A percentile compares a stretch with the other conserved stretches of the same genome.
Evolutionary conservation across 2,797 vertebrate genomes (phyloP).

Genomic region (Telmatherina bonti): DNA sequence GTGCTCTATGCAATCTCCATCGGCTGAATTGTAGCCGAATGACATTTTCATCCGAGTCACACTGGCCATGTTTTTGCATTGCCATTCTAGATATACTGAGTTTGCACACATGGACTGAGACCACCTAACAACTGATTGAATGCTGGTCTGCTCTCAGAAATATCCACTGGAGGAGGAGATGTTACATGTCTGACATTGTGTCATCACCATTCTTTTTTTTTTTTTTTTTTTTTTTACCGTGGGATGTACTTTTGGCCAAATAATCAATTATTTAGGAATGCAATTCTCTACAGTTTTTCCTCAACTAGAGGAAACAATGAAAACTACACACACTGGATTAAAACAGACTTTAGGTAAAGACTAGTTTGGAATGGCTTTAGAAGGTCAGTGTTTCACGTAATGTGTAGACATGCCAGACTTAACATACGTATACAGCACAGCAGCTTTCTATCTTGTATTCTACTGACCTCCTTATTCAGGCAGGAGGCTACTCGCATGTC

Average conservation of each 20-base stretch:
- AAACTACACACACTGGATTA: not conserved
- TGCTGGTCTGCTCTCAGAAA: constrained; percentile 10
- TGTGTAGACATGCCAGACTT: constrained; percentile 13
- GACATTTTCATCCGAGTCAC: constrained; percentile 76
- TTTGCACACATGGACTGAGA: constrained; percentile 13
- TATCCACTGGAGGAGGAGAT: not conserved
- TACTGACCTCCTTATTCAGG: not conserved
- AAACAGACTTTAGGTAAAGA: not conserved
- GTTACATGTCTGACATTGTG: not conserved
- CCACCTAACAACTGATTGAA: constrained; percentile 7
- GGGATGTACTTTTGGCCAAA: not conserved
- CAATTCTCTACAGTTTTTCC: constrained; percentile 11
- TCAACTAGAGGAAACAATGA: constrained; percentile 8
- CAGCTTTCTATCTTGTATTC: constrained; percentile 5
- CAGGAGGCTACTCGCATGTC: not conserved
- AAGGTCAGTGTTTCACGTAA: constrained; percentile 10
- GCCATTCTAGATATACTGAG: constrained; percentile 41
- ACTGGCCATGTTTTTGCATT: constrained; percentile 56
- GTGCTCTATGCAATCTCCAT: constrained; percentile 66
- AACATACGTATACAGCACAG: constrained; percentile 10
- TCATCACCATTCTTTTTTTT: not conserved
- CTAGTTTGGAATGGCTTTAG: constrained; percentile 1
- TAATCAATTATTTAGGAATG: constrained; percentile 18
- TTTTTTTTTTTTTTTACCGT: not conserved
- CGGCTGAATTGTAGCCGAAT: constrained; percentile 62